These are phyloP conservation scores for Hyles lineata DNA, from an alignment of 2,888 invertebrate species.

Conservation along the genomic window DNA sequence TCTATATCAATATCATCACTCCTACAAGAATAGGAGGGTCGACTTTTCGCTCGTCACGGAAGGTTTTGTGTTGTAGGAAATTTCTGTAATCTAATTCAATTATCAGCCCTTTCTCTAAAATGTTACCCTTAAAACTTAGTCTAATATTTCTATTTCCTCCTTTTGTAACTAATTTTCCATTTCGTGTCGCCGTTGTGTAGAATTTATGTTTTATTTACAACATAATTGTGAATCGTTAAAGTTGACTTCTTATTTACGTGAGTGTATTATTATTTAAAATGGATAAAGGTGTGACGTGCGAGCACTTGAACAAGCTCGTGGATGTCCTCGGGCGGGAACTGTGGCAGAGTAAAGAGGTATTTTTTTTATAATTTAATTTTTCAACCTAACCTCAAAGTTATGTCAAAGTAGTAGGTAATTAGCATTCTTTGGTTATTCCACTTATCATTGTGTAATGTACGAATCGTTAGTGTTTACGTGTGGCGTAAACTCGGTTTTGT, in stretches of 20 bases:
- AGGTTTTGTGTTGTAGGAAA: conserved; percentile 76
- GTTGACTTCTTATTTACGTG: conserved; percentile 45
- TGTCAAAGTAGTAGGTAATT: conserved; percentile 63
- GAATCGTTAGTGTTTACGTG: conserved; percentile 32
- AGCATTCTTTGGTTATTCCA: conserved; percentile 60
- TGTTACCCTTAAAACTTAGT: conserved; percentile 60
- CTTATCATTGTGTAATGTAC: conserved; percentile 45
- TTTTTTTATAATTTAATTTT: conserved; percentile 37
- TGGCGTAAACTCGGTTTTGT: background rate
- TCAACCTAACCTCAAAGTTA: conserved; percentile 69
- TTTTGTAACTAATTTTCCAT: conserved; percentile 47
- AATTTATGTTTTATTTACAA: conserved; percentile 71
- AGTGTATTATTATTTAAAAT: conserved; percentile 56
- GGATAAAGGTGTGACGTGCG: conserved; percentile 81
- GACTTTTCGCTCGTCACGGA: conserved; percentile 83
- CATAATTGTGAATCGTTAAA: conserved; percentile 54
- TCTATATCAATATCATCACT: conserved; percentile 27
- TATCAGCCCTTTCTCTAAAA: conserved; percentile 65
- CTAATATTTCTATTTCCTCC: conserved; percentile 47
- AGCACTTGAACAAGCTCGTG: conserved; percentile 76
- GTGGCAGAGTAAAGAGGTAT: conserved; percentile 79
- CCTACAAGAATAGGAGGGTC: conserved; percentile 35
- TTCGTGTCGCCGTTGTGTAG: conserved; percentile 55
- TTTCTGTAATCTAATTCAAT: conserved; percentile 80
- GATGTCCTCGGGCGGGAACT: conserved; percentile 72